Base-by-base conservation (phyloP, 2,888 invertebrate species). In the Neoitamus cyanurus region DNA sequence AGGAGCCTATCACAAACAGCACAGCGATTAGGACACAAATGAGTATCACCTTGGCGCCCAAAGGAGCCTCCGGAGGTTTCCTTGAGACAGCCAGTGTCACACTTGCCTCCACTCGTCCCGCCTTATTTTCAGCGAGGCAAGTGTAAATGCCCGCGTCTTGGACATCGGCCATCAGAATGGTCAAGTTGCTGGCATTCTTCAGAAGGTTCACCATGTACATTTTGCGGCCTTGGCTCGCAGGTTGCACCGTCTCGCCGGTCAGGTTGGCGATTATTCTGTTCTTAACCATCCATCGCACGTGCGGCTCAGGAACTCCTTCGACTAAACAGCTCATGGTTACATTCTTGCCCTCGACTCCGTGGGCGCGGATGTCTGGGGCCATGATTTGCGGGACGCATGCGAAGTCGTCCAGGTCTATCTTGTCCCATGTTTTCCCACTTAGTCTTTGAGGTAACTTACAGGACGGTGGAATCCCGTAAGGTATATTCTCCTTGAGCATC, bases 41-140 rank as follows among this genome's bases (percentile, higher is more conserved):
- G 88, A 95, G 92, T 9, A 96, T 91, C 20, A 93, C 92, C 92
- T 94, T 92, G 89, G 93, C 90, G 89, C 94, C 92, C 89, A 95
- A 89, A 84, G 92, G 92, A 87, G 92, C 93, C 87, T 93, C 93
- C 48, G 94, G 93, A 37, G 94, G 93, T 87, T 93, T 94, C 87
- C 94, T 93, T 69, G 94, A 94, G 86, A 96, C 94, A 1, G 94
- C 93, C 88, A 97, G 92, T 85, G 94, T 95, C 84, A 96, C 94
- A 88, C 94, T 94, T 28, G 94, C 94, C 90, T 95, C 95, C 11
- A 94, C 94, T 88, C 93, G 93, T 0, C 96, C 96, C 3, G 96
- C 96, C 90, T 95, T 94, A 89, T 96, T 96, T 90, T 96, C 96
- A 0, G 96, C 96, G 83, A 94, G 93, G 89, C 97, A 97, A 70